Evolutionary conservation across 2,888 invertebrate species (phyloP).

Genomic region (Acleris laterana): DNA sequence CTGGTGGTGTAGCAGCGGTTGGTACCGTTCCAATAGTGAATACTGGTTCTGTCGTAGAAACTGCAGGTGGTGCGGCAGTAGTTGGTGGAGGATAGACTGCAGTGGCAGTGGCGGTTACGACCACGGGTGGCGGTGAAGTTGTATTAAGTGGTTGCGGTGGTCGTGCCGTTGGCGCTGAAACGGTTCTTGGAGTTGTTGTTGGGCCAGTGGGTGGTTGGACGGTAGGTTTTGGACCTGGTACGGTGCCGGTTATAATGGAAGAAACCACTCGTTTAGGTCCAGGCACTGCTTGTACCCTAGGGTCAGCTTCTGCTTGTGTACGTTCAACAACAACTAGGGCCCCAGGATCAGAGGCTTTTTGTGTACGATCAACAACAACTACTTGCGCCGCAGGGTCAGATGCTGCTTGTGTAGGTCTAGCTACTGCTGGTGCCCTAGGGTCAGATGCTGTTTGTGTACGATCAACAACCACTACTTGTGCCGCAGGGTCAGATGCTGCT

Average conservation of each 20-base stretch:
- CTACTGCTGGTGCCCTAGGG: no score
- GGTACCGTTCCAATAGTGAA: neutral
- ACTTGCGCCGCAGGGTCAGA: no score
- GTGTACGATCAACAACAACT: no score
- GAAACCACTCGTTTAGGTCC: neutral
- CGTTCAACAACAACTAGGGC: neutral
- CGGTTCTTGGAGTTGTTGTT: constrained; percentile 12
- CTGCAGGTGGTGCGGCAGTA: neutral
- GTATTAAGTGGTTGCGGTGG: constrained; percentile 6
- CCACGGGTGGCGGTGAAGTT: neutral
- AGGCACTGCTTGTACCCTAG: no score
- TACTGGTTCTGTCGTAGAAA: neutral
- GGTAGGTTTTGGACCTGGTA: constrained; percentile 21
- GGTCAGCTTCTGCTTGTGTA: neutral
- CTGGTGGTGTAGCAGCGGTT: neutral
- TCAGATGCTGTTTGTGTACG: neutral
- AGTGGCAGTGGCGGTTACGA: constrained; percentile 26
- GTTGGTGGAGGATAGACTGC: constrained; percentile 15
- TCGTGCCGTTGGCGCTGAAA: constrained; percentile 11
- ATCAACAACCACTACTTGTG: no score
- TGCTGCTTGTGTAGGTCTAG: no score
- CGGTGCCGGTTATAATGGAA: neutral
- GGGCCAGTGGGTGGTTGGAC: constrained; percentile 20
- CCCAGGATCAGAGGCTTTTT: neutral
- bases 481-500: neutral